phyloP scores from a whole-genome alignment of 2,113 vertebrate species.

The Himantopus leucocephalus region DNA sequence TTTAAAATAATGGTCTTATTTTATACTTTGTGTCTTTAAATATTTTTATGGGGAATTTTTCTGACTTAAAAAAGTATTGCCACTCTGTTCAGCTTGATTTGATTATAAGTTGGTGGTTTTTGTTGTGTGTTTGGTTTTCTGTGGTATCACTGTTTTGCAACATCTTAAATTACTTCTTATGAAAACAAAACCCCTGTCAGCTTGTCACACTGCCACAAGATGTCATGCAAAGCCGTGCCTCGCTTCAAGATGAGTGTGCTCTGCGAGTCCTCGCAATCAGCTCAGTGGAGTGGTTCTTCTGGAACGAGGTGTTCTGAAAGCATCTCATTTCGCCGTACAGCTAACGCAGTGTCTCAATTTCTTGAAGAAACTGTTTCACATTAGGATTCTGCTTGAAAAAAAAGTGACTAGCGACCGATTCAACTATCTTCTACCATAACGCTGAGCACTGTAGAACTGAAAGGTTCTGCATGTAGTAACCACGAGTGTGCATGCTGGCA shows the following conservation, averaged over 20 bases:
- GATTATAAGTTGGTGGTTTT: background rate
- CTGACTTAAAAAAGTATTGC: background rate
- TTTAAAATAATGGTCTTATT: background rate
- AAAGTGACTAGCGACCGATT: background rate
- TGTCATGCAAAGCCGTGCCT: slow-evolving; percentile 40
- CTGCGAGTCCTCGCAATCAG: rapidly evolving
- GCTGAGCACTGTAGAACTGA: background rate
- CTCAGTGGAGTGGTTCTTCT: background rate
- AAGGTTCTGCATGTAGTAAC: background rate
- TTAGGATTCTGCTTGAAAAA: background rate
- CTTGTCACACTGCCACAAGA: slow-evolving; percentile 44
- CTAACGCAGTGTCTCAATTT: rapidly evolving
- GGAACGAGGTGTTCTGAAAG: background rate
- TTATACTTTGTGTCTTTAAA: background rate
- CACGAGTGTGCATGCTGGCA: background rate
- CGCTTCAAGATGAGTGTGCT: background rate
- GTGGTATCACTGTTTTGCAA: background rate
- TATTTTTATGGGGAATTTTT: background rate
- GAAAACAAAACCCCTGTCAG: background rate
- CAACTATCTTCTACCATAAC: background rate
- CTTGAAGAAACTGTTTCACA: background rate
- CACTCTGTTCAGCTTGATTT: background rate
- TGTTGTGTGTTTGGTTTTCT: background rate
- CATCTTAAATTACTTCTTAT: background rate
- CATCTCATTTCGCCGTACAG: background rate